These are phyloP conservation scores for Montipora capricornis DNA, from an alignment of 64 coral and sea anemone species.

Conservation along the genomic window DNA sequence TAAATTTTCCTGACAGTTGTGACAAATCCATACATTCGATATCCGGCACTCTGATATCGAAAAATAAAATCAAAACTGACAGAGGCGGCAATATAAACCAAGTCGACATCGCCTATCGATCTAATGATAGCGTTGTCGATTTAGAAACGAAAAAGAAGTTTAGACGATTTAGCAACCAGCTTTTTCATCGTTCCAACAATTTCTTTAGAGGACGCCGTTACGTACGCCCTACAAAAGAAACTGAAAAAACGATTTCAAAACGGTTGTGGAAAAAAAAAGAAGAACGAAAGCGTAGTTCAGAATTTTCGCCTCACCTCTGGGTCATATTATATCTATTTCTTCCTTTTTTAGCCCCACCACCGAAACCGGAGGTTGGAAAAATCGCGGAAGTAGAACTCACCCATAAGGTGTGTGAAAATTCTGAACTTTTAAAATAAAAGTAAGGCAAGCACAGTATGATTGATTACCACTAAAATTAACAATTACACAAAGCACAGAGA, in stretches of 20 bases:
- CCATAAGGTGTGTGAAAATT: too few species aligned
- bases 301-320: too few species aligned
- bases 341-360: too few species aligned
- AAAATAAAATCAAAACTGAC: background rate
- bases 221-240: background rate
- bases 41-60: background rate
- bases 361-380: too few species aligned
- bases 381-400: too few species aligned
- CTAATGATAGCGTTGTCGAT: constrained; percentile 26
- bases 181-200: background rate
- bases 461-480: background rate
- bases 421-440: too few species aligned
- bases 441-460: background rate
- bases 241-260: background rate
- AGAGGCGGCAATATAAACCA: constrained; percentile 52
- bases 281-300: background rate
- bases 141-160: background rate
- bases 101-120: constrained; percentile 21
- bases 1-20: background rate
- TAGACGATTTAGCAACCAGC: background rate
- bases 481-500: background rate
- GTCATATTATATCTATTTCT: too few species aligned
- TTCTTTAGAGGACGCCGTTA: background rate
- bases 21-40: background rate
- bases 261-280: too few species aligned